Evolutionary conservation across 1,140 invertebrate species (phyloP), one percentile per base, ranked within the genome.

Genomic region (Anagrus nilaparvatae): DNA sequence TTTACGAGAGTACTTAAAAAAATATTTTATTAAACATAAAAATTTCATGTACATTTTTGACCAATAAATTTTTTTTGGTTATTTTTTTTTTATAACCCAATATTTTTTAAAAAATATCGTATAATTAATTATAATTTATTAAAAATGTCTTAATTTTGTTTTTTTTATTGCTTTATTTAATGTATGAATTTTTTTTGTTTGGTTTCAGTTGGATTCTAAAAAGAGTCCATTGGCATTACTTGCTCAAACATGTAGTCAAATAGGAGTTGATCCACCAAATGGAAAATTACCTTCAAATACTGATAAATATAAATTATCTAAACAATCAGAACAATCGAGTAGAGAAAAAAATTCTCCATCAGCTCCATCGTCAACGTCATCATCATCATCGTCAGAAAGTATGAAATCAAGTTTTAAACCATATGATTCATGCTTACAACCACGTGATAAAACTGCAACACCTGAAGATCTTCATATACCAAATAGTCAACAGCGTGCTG

Each of bases 181-280:
- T 31, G 30, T 9, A 31, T 10, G 14, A 35, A 25, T 42, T 21
- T 54, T 49, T 51, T 59, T 66, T 55, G 43, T 71, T 67, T 69
- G 70, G 63, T 84, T 83, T 43, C 78, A 95, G 90, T 75, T 94
- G 74, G 90, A 95, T 67, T 86, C 88, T 37, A 94, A 95, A 73
- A 93, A 93, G 67, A 93, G 88, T 71, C 92, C 92, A 10, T 71
- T 96, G 59, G 91, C 91, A 19, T 71, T 96, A 19, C 70, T 96
- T 48, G 91, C 90, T 18, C 90, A 94, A 65, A 95, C 91, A 28
- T 96, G 92, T 73, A 92, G 87, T 60, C 91, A 90, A 61, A 96
- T 96, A 57, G 92, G 92, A 42, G 84, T 87, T 12, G 91, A 95
- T 64, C 64, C 79, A 56, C 67, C 84, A 56, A 71, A n/a, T n/a